phyloP scores from a whole-genome alignment of 2,888 invertebrate species.

The Argyresthia goedartella region DNA sequence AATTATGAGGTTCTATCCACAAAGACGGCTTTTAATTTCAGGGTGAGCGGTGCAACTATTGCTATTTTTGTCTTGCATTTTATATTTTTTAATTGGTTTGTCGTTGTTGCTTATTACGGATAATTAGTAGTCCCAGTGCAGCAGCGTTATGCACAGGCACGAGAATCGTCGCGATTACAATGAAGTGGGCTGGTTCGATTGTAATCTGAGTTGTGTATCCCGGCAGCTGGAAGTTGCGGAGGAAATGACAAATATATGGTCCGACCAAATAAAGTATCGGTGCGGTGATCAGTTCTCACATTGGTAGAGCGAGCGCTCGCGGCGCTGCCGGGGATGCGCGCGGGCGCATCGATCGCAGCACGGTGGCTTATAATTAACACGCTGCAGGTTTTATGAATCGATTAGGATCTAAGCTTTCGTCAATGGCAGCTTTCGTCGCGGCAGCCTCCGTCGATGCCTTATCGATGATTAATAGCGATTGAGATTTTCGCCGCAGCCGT shows the following conservation, averaged over 20 bases:
- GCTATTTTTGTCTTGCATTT: constrained; percentile 13
- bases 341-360: constrained; percentile 34
- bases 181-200: too few species aligned
- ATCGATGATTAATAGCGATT: constrained; percentile 66
- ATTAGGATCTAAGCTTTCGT: constrained; percentile 71
- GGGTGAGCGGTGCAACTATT: constrained; percentile 14
- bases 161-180: too few species aligned
- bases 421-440: constrained; percentile 64
- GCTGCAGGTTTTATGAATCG: constrained; percentile 68
- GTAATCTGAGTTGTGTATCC: constrained; percentile 1
- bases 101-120: too few species aligned
- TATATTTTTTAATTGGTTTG: too few species aligned
- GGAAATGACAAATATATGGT: constrained; percentile 46
- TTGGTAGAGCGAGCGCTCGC: constrained; percentile 40
- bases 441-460: constrained; percentile 44
- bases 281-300: constrained; percentile 49
- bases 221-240: constrained; percentile 39
- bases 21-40: constrained; percentile 22
- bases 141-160: too few species aligned
- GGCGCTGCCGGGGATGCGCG: constrained; percentile 14
- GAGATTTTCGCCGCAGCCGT: constrained; percentile 58
- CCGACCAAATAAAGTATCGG: constrained; percentile 45
- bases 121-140: too few species aligned
- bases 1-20: constrained; percentile 27
- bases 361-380: constrained; percentile 72